Base-by-base conservation (phyloP, 2,888 invertebrate genomes). In the Agrochola litura region DNA sequence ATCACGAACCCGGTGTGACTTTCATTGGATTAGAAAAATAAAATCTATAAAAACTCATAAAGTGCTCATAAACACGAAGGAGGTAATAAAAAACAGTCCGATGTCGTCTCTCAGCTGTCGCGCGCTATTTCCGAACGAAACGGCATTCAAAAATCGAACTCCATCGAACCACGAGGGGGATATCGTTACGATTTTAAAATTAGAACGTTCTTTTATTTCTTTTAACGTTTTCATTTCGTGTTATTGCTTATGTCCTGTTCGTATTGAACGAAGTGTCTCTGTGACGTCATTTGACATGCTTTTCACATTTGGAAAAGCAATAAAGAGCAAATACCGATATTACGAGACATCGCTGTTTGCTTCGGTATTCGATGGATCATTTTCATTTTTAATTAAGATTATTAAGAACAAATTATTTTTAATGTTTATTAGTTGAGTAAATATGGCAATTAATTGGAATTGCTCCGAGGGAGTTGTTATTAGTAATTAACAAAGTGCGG, bases 1-100 rank as follows among this genome's bases (percentile, higher is more conserved):
- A 96, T 95, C 94, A 88, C 90, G 91, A 90, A 91, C 89, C 86
- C 89, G 86, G 90, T 93, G 94, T 94, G 95, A 95, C 93, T 94
- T 94, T 93, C 95, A 93, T 94, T 93, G 93, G 93, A 94, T 94
- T 93, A 94, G 92, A 93, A 94, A 88, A 93, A 95, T 95, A 95
- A 95, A 95, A 96, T 95, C 95, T 96, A 96, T 95, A 95, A 95
- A 95, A 95, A 94, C 95, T 95, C 94, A 95, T 96, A 96, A 96
- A 96, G 96, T 95, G 96, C 94, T 96, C 95, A 95, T 96, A 96
- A 96, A 96, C 96, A 95, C 94, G 94, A 94, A 93, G 95, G 94
- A 94, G 94, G 96, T 93, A 95, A 95, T 96, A 96, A 96, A 96
- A 96, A 96, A 95, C 92, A 90, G 90, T 92, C 92, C 93, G 93